Base-by-base conservation (phyloP, 2,888 invertebrate species). In the Litoditis marina region DNA sequence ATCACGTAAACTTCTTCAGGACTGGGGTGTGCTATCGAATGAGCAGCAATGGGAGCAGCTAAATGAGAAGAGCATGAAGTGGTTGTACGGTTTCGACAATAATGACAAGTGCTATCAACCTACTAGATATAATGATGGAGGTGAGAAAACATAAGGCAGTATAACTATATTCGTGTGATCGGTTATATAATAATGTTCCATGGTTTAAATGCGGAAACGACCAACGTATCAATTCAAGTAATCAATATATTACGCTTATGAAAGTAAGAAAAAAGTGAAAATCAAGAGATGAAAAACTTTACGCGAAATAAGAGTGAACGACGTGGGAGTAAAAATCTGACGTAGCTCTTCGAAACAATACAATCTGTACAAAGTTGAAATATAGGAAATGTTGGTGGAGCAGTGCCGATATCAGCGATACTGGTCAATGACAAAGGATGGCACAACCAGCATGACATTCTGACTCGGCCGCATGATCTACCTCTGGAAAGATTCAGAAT, bases 1-100 rank as follows among this genome's bases (percentile, higher is more conserved):
- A 13, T 47, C 16, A 2, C 28, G 3, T 53, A 16, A 36, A 5
- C 25, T 22, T 27, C 59, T 68, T 42, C 36, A 80, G 77, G 80
- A 80, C 54, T 78, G 77, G 78, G 68, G 73, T 0, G 67, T 69
- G 11, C 66, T 66, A 36, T 47, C 67, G 5, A 63, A 72, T 5
- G 71, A 68, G 25, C 75, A 79, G 39, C 62, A 69, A 5, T 76
- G 77, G 76, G 62, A 69, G 66, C 65, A 68, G 50, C 63, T 76
- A 63, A 68, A 72, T 46, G 76, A 78, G 32, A 71, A 73, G 51
- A 77, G 74, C 5, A 74, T 78, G 77, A 80, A 80, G 63, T 80
- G 80, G 79, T 73, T 81, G 65, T 74, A 76, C 47, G 78, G 79
- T 7, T 73, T 71, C 46, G 80, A 81, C 52, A 64, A 74, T 36